phyloP scores from a whole-genome alignment of 2,888 invertebrate species.

The Cosmorhoe ocellata region DNA sequence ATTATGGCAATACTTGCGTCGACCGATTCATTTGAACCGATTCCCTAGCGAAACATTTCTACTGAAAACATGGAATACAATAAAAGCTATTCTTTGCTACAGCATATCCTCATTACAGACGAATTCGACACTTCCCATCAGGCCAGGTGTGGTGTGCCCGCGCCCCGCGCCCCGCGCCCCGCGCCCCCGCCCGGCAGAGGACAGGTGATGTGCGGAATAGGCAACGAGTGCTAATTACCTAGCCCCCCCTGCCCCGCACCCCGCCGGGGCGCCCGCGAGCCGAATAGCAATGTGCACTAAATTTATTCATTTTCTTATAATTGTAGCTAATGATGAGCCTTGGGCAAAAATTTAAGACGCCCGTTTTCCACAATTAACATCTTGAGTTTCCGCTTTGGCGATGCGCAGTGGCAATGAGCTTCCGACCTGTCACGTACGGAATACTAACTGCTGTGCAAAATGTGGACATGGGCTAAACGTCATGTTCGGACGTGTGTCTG shows the following conservation, averaged over 20 bases:
- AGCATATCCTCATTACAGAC: too few relatives aligned
- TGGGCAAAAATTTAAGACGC: constrained; percentile 6
- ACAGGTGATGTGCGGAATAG: constrained; percentile 16
- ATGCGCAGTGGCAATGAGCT: too few relatives aligned
- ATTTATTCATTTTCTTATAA: background rate
- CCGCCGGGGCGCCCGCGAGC: background rate
- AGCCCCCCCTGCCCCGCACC: background rate
- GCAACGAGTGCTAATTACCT: constrained; percentile 22
- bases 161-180: too few relatives aligned
- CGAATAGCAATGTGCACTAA: background rate
- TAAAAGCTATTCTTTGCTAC: background rate
- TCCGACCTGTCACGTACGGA: too few relatives aligned
- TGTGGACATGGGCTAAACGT: too few relatives aligned
- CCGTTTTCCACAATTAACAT: constrained; percentile 5
- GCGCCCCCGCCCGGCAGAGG: background rate
- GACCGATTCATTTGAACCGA: too few relatives aligned
- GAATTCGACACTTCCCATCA: too few relatives aligned
- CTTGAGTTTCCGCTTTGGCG: background rate
- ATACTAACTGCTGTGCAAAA: too few relatives aligned
- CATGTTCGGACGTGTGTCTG: too few relatives aligned
- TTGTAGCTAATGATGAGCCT: background rate
- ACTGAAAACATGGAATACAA: background rate
- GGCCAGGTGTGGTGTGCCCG: too few relatives aligned
- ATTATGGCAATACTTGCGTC: too few relatives aligned
- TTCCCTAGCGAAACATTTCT: background rate